Base-by-base conservation (phyloP, 1,140 invertebrate genomes). In the Lasioglossum albipes region DNA sequence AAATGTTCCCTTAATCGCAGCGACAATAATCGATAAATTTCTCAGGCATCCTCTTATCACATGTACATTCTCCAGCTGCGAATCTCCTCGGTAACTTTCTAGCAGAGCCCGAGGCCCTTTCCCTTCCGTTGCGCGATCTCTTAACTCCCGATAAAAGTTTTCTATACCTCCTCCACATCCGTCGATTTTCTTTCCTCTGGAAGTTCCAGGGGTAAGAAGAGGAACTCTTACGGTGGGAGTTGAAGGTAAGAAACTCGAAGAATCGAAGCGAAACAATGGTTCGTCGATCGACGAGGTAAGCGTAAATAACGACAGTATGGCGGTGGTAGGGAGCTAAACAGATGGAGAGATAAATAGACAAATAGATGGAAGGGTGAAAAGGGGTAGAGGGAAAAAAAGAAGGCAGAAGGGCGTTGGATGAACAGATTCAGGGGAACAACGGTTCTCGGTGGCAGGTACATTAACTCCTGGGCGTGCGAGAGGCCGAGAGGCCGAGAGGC, bases 401-500 rank as follows among this genome's bases (percentile, higher is more conserved):
- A 6, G 59, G 9, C 2, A 49, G 64, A 45, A 45, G 61, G 62
- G 62, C 57, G 67, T 62, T 68, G 69, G 72, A 59, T 41, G 68
- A 45, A 79, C 67, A 79, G 78, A 85, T 84, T n/a, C 27, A 22
- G 49, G 52, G 59, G 74, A 68, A 80, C 36, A 49, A n/a, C n/a
- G n/a, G 59, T 22, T 57, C 72, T 45, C 27, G 36, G 59, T 82
- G 79, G 61, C 70, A 66, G 71, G 49, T 66, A 62, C 71, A 79
- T 75, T 68, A 75, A 80, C 79, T 73, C 54, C 45, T 65, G 31
- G 36, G 20, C 79, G 59, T 9, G 81, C 57, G 42, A 66, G 45
- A 36, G 74, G 54, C 54, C n/a, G 41, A 7, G 36, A 36, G 36
- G 20, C 49, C n/a, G 41, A 7, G 36, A 36, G 36, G 20, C 49